Base-by-base conservation (phyloP, 2,888 invertebrate species). In the Aquatica leii region DNA sequence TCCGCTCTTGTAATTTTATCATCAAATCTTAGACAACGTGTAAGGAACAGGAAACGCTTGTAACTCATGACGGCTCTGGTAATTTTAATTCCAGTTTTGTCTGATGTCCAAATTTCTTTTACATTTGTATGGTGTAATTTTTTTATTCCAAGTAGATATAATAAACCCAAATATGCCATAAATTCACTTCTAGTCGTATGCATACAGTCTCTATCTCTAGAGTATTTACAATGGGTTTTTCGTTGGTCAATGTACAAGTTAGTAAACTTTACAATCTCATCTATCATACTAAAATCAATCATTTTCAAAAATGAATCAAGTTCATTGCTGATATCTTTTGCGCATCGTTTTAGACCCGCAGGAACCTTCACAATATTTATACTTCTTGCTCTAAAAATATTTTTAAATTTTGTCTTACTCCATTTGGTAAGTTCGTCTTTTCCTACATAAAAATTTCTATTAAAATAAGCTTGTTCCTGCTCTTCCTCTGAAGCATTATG, bases 1-100 rank as follows among this genome's bases (percentile, higher is more conserved):
- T 68, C 58, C 8, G 15, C 43, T 66, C 70, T 61, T 3, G 62
- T 69, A 37, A 64, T 57, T 62, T 69, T 59, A 53, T 61, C 68
- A n/a, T n/a, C n/a, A n/a, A n/a, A n/a, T n/a, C n/a, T n/a, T n/a
- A n/a, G n/a, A n/a, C n/a, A n/a, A n/a, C n/a, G n/a, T n/a, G n/a
- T n/a, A n/a, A n/a, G n/a, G n/a, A n/a, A n/a, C n/a, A n/a, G n/a
- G n/a, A n/a, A 69, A 49, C 69, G 62, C 54, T 67, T 58, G 59
- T 60, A 62, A n/a, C 58, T 55, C 71, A 71, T 68, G 20, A 53
- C 48, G 37, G 66, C 59, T 58, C 67, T 62, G 55, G 58, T 57
- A 46, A 64, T 63, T 65, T 64, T 48, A 62, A 60, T 66, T 40
- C 69, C 65, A 43, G 65, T 65, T 20, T 53, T 63, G 53, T 67